Evolutionary conservation across 2,888 invertebrate genomes (phyloP), one percentile per base, ranked within the genome.

Genomic region (Magallana nippona): DNA sequence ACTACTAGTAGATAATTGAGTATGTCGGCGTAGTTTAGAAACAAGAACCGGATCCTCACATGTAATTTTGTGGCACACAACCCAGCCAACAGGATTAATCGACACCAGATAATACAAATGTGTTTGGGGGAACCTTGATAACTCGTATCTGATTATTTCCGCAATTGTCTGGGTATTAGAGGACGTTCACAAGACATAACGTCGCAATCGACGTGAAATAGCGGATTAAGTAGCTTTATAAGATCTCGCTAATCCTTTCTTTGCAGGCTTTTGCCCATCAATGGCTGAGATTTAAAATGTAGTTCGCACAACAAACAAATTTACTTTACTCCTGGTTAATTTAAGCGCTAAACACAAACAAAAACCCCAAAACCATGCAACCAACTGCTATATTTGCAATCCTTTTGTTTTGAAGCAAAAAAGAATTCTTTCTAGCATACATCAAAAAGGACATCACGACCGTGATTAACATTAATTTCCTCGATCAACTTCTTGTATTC

Each of bases 271-370:
- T 32, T 15, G 13, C 22, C 71, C 71, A 71, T 71, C 71, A 71
- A 27, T 71, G 71, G 71, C 71, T 32, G 15, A 27, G 71, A 71
- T 15, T 71, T 71, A 71, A 71, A 32, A 71, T 71, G 15, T 71
- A 32, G 22, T 13, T 15, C 71, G 71, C 71, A 22, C 13, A 62
- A 71, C 71, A 22, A 32, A 71, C 71, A 71, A 71, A 71, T 71
- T 63, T 32, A 71, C 13, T 11, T 60, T 44, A 44, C 44, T 44
- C 44, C 44, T 44, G 44, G 44, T 44, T 44, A 44, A 44, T 44
- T 44, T 44, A 44, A 44, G 44, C n/a, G 60, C 17, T 1, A 60
- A 60, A n/a, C 60, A 60, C 60, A 60, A n/a, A 13, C 15, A 71
- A 13, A 71, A 27, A 32, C 0, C 10, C 13, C 10, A 32, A 0